Percentiles rank a stretch among this genome's conserved stretches.
Conservation (phyloP, 2,888 invertebrate species). For the Xestoiulus laeticollis region DNA sequence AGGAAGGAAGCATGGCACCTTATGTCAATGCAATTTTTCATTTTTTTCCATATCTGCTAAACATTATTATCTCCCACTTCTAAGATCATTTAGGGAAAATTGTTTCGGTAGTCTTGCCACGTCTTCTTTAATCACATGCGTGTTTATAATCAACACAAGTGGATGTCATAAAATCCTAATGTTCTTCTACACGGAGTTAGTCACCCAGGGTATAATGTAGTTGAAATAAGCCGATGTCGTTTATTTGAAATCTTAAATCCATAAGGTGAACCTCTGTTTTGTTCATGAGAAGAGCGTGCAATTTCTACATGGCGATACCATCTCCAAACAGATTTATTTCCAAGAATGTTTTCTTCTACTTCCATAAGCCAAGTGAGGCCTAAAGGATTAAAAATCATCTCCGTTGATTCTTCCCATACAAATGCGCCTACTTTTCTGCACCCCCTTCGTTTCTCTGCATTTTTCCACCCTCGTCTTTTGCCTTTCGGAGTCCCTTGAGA, state of each 20-base stretch:
- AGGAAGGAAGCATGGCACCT: background rate
- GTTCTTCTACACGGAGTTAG: slow-evolving; percentile 29
- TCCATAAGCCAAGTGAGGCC: slow-evolving; percentile 6
- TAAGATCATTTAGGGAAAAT: slow-evolving; percentile 18
- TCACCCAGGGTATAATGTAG: slow-evolving; percentile 43
- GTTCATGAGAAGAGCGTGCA: background rate
- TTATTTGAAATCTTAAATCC: slow-evolving; percentile 40
- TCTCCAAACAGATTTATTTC: slow-evolving; percentile 49
- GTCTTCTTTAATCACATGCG: slow-evolving; percentile 34
- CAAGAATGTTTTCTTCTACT: slow-evolving; percentile 46
- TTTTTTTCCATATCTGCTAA: slow-evolving; percentile 1
- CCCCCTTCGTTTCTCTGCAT: background rate
- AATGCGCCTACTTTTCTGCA: background rate
- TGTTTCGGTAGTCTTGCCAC: slow-evolving; percentile 43
- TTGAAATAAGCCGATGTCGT: slow-evolving; percentile 48
- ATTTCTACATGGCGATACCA: slow-evolving; percentile 11
- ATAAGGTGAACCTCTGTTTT: slow-evolving; percentile 40
- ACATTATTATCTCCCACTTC: background rate
- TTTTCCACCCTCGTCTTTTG: background rate
- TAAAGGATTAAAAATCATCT: slow-evolving; percentile 48
- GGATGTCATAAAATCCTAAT: slow-evolving; percentile 47
- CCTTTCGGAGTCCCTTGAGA: background rate
- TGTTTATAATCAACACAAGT: slow-evolving; percentile 49
- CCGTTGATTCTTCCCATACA: slow-evolving; percentile 34
- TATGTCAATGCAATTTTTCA: background rate